Conservation (phyloP, 2,888 invertebrate genomes). For the Hypsopygia costalis region DNA sequence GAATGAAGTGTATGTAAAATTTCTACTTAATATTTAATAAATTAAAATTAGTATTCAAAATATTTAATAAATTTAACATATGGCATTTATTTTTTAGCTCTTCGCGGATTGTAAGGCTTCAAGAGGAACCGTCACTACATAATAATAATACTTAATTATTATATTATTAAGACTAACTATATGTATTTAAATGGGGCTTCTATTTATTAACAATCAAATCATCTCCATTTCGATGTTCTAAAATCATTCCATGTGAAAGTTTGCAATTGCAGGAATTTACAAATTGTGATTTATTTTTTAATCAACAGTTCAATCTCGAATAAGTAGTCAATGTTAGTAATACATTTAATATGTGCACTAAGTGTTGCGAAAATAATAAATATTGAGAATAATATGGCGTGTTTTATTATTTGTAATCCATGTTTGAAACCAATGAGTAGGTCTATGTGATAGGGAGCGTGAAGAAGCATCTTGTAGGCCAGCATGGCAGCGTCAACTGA, state of each 20-base stretch:
- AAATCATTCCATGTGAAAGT: constrained; percentile 52
- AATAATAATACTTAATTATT: constrained; percentile 7
- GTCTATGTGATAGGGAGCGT: too few relatives aligned
- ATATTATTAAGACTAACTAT: constrained; percentile 20
- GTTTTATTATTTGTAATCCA: constrained; percentile 5
- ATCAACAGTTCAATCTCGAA: constrained; percentile 3
- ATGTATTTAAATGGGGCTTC: constrained; percentile 22
- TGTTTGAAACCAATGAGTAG: too few relatives aligned
- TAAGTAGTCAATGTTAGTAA: not conserved
- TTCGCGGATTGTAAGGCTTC: constrained; percentile 46
- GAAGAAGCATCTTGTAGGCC: too few relatives aligned
- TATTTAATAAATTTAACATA: too few relatives aligned
- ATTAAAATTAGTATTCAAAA: too few relatives aligned
- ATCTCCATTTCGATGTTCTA: constrained; percentile 35
- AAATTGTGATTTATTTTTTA: constrained; percentile 10
- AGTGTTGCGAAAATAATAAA: constrained; percentile 10
- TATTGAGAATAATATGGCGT: constrained; percentile 7
- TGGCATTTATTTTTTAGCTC: constrained; percentile 37
- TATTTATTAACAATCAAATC: constrained; percentile 28
- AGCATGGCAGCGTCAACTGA: too few relatives aligned
- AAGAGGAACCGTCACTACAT: constrained; percentile 19
- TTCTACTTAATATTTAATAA: too few relatives aligned
- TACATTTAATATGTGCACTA: not conserved
- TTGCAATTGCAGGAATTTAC: constrained; percentile 20
- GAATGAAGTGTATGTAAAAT: too few relatives aligned